A percentile compares a stretch with the other conserved stretches of the same genome.
Conservation (phyloP, 1,140 invertebrate species). For the Lordiphosa stackelbergi region DNA sequence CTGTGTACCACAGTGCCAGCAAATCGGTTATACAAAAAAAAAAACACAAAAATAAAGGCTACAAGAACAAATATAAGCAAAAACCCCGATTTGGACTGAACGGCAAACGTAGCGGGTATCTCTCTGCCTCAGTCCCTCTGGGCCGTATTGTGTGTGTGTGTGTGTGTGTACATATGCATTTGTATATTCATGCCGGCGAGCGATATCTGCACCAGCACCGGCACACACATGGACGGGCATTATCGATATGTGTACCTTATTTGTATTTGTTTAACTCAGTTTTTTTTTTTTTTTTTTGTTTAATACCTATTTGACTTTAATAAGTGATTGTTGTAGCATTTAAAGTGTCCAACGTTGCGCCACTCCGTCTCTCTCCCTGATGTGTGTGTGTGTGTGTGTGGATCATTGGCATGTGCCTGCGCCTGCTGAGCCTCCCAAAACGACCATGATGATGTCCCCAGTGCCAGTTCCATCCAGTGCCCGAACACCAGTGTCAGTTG, state of each 20-base stretch:
- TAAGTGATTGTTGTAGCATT: constrained; percentile 75
- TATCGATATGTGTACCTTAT: constrained; percentile 57
- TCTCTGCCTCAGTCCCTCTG: constrained; percentile 8
- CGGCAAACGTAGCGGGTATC: constrained; percentile 42
- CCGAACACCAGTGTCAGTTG: constrained; percentile 34
- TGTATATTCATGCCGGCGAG: constrained; percentile 20
- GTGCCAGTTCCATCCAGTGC: constrained; percentile 23
- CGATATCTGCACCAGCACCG: constrained; percentile 30
- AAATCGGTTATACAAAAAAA: constrained; percentile 18
- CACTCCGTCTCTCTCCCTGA: constrained; percentile 23
- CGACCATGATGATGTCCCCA: constrained; percentile 17
- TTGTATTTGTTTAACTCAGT: constrained; percentile 67
- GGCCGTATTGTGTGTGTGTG: constrained; percentile 10
- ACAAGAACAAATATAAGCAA: constrained; percentile 55
- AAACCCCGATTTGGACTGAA: constrained; percentile 51
- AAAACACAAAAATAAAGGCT: constrained; percentile 18
- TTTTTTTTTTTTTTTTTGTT: constrained; percentile 60
- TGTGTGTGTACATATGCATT: constrained; percentile 11
- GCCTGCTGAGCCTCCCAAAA: constrained; percentile 1
- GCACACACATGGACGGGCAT: constrained; percentile 16
- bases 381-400: constrained; percentile 20
- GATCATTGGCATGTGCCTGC: constrained; percentile 25
- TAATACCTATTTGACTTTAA: constrained; percentile 77
- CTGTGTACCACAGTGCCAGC: constrained; percentile 25
- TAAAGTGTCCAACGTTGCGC: constrained; percentile 64